phyloP scores from a whole-genome alignment of 2,888 invertebrate species.

The Fragum fragum region DNA sequence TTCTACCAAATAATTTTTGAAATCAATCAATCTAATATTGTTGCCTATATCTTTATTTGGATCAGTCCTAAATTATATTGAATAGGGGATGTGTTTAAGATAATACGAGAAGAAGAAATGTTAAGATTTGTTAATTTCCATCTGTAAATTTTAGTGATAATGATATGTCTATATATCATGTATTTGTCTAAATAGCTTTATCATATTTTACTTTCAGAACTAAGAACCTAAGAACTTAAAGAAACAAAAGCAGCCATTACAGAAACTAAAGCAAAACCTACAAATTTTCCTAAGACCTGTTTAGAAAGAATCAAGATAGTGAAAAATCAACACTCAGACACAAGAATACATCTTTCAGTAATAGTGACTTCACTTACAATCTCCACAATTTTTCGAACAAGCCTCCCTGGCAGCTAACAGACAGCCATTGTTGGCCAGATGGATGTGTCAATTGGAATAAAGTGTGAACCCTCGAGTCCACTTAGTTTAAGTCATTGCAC shows the following conservation, averaged over 20 bases:
- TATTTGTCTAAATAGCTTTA: no score
- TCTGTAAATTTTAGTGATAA: no score
- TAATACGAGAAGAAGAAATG: no score
- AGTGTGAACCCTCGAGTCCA: slow-evolving; percentile 83
- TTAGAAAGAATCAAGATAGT: not conserved
- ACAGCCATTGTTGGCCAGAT: slow-evolving; percentile 65
- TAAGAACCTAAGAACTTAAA: not conserved
- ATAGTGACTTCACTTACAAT: slow-evolving; percentile 6
- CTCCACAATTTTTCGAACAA: slow-evolving; percentile 26
- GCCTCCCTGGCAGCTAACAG: slow-evolving; percentile 30
- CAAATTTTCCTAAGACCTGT: not conserved
- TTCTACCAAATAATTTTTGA: no score
- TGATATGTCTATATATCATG: no score
- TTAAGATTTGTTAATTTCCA: no score
- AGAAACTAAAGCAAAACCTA: not conserved
- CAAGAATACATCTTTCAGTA: not conserved
- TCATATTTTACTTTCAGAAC: slow-evolving; percentile 4
- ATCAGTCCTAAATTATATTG: no score
- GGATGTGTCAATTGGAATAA: slow-evolving; percentile 82
- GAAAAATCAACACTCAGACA: not conserved
- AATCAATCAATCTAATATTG: no score
- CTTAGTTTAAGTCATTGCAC: slow-evolving; percentile 78
- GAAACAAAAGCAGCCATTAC: not conserved
- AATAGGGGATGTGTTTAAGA: no score
- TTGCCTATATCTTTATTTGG: no score